Evolutionary conservation across 2,113 vertebrate genomes (phyloP).

Genomic region (Rhegmatorhina hoffmannsi): DNA sequence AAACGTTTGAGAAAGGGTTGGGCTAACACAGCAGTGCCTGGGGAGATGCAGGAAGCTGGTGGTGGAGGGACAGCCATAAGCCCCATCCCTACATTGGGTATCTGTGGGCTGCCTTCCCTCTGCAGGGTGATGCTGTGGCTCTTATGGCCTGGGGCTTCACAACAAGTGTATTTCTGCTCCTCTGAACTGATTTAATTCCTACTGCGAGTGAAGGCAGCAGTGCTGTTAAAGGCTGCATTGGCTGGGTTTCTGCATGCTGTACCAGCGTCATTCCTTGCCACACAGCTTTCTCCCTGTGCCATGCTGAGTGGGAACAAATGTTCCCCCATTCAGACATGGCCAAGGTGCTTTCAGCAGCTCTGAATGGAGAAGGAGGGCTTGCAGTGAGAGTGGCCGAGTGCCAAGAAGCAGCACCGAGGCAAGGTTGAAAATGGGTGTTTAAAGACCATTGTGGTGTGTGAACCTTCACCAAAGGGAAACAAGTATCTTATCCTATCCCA

Average conservation of each 20-base stretch:
- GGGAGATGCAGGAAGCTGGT: background rate
- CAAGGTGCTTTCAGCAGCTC: background rate
- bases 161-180: fast-evolving
- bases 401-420: background rate
- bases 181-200: fast-evolving
- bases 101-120: background rate
- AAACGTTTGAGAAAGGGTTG: background rate
- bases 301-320: background rate
- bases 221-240: fast-evolving
- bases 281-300: background rate
- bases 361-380: background rate
- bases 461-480: background rate
- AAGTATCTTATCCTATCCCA: background rate
- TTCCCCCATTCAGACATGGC: background rate
- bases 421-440: background rate
- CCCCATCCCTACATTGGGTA: fast-evolving
- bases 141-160: fast-evolving
- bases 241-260: background rate
- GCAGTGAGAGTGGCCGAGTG: background rate
- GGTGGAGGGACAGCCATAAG: fast-evolving
- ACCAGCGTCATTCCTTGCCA: fast-evolving
- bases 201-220: fast-evolving
- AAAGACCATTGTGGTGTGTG: background rate
- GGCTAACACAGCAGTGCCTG: fast-evolving
- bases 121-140: fast-evolving